Evolutionary conservation across 2,888 invertebrate genomes (phyloP).

Genomic region (Acleris literana): DNA sequence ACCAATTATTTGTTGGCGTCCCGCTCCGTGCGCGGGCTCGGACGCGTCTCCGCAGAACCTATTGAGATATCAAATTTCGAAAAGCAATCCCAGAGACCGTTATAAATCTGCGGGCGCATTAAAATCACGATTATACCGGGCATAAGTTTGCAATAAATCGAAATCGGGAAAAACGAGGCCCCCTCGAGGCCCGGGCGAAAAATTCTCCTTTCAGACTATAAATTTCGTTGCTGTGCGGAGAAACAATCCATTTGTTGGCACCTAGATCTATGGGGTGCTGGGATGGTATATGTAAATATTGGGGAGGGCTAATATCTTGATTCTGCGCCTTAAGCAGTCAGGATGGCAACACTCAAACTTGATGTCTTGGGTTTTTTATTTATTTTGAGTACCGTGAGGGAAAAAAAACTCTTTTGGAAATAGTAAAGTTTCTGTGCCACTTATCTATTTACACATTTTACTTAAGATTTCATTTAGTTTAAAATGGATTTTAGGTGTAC

Average conservation of each 20-base stretch:
- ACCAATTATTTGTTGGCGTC: conserved; percentile 61
- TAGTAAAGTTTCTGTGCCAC: too few species aligned
- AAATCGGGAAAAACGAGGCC: conserved; percentile 61
- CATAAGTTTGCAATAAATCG: conserved; percentile 80
- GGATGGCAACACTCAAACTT: background rate
- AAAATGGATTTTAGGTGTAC: too few species aligned
- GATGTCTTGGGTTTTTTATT: too few species aligned
- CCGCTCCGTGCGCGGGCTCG: conserved; percentile 31
- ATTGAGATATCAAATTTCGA: conserved; percentile 82
- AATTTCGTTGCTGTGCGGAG: conserved; percentile 65
- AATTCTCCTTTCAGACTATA: conserved; percentile 66
- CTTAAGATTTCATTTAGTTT: too few species aligned
- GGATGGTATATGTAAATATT: conserved; percentile 70
- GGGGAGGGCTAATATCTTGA: conserved; percentile 52
- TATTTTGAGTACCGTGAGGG: too few species aligned
- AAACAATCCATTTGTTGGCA: conserved; percentile 78
- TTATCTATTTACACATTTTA: too few species aligned
- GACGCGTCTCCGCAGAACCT: conserved; percentile 68
- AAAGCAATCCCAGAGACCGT: conserved; percentile 71
- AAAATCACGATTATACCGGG: conserved; percentile 81
- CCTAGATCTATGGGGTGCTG: conserved; percentile 69
- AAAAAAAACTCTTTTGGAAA: too few species aligned
- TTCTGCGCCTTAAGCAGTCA: conserved; percentile 37
- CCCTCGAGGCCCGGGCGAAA: conserved; percentile 49
- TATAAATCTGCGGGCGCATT: conserved; percentile 77